These are phyloP conservation scores for Heliconius ismenius DNA, from an alignment of 2,888 invertebrate genomes.

Conservation along the genomic window DNA sequence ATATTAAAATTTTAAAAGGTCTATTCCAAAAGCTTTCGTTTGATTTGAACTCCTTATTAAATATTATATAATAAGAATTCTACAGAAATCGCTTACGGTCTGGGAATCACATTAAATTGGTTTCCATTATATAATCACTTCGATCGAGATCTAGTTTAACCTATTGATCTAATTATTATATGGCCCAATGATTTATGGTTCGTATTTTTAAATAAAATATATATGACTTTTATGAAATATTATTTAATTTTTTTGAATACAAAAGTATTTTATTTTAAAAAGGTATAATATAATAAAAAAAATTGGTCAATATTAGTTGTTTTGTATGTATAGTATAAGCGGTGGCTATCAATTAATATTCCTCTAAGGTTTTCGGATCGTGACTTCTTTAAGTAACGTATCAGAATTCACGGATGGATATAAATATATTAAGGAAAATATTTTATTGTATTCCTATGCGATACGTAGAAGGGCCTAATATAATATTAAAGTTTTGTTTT, in stretches of 20 bases:
- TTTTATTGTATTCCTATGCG: neutral
- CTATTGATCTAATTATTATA: conserved; percentile 32
- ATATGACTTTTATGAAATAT: neutral
- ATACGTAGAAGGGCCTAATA: neutral
- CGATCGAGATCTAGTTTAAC: conserved; percentile 35
- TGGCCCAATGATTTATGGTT: neutral
- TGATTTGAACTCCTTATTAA: neutral
- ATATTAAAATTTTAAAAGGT: neutral
- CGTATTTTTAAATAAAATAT: neutral
- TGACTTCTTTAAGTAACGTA: conserved; percentile 22
- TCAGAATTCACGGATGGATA: conserved; percentile 4
- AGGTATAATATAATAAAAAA: neutral
- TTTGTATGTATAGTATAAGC: conserved; percentile 3
- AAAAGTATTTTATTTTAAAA: neutral
- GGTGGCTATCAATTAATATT: conserved; percentile 28
- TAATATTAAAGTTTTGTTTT: no score
- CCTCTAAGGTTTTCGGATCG: conserved; percentile 26
- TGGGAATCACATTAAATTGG: conserved; percentile 55
- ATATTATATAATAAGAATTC: neutral
- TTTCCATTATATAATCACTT: conserved; percentile 60
- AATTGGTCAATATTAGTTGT: neutral
- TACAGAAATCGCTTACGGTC: conserved; percentile 45
- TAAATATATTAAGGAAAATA: conserved; percentile 23
- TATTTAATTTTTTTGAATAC: neutral
- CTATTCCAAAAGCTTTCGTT: neutral